A percentile compares a stretch with the other conserved stretches of the same genome.
These are phyloP conservation scores for Marcusenius ussheri DNA, from an alignment of 2,113 vertebrate species.

Conservation along the genomic window DNA sequence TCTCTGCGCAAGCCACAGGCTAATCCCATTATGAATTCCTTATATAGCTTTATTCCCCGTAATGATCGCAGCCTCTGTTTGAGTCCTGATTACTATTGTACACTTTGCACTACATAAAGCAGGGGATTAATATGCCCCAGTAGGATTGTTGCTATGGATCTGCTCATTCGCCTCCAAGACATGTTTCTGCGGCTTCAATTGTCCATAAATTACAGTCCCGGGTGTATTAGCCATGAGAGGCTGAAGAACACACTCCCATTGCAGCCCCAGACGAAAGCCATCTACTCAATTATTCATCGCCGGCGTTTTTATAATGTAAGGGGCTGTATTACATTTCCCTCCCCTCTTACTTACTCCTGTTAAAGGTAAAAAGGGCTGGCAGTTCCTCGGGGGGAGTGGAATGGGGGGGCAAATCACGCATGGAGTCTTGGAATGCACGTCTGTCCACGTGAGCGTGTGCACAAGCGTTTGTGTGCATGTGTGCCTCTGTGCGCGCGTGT, in stretches of 20 bases:
- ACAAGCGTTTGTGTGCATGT: conserved; percentile 48
- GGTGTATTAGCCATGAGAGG: conserved; percentile 93
- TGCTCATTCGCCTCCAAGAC: conserved; percentile 89
- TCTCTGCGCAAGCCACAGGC: conserved; percentile 87
- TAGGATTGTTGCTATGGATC: conserved; percentile 99
- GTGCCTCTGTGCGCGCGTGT: not conserved
- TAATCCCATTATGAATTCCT: conserved; percentile 99
- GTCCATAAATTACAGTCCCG: conserved; percentile 99
- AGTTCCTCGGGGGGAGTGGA: not conserved
- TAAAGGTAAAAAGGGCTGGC: conserved; percentile 20
- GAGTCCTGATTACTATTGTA: conserved; percentile 99
- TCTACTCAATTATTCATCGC: conserved; percentile 93
- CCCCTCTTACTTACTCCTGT: conserved; percentile 20
- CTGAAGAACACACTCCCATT: conserved; percentile 79
- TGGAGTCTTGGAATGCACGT: conserved; percentile 66
- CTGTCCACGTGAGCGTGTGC: conserved; percentile 61
- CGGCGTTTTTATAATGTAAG: conserved; percentile 62
- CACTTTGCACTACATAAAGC: conserved; percentile 99
- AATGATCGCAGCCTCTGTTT: conserved; percentile 99
- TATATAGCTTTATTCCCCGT: conserved; percentile 98
- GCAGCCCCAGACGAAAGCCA: conserved; percentile 72
- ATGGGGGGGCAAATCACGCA: conserved; percentile 54
- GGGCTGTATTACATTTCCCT: conserved; percentile 51
- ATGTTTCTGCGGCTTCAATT: conserved; percentile 98
- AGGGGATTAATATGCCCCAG: conserved; percentile 99